Percentiles rank a stretch among this genome's conserved stretches.
These are phyloP conservation scores for Drosophila aldrichi DNA, from an alignment of 2,888 invertebrate genomes.

Conservation along the genomic window DNA sequence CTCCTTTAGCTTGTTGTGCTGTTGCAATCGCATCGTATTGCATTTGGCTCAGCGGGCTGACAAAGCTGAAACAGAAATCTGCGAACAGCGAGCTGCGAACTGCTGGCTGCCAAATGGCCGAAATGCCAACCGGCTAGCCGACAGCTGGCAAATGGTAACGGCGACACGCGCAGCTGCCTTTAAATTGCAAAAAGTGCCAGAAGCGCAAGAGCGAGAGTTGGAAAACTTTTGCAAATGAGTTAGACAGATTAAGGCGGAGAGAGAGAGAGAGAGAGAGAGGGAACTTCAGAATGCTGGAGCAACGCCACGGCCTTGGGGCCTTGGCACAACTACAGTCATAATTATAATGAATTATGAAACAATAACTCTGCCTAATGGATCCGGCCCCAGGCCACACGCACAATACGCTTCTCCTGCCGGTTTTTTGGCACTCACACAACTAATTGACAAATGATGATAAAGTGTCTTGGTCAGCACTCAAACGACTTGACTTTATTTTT, in stretches of 20 bases:
- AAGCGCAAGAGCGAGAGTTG: conserved; percentile 30
- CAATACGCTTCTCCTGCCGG: conserved; percentile 4
- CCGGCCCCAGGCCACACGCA: conserved; percentile 36
- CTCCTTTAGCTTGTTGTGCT: conserved; percentile 18
- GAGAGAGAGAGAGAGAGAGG: neutral
- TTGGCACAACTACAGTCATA: conserved; percentile 67
- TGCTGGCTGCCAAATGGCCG: conserved; percentile 14
- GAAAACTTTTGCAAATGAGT: conserved; percentile 59
- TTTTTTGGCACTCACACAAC: conserved; percentile 52
- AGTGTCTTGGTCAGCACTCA: conserved; percentile 60
- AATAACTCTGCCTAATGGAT: conserved; percentile 64
- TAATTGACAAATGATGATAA: conserved; percentile 81
- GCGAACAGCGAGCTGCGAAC: conserved; percentile 4
- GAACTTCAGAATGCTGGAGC: conserved; percentile 57
- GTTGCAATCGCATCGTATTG: conserved; percentile 56
- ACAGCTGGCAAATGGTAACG: conserved; percentile 27
- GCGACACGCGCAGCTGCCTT: conserved; percentile 47
- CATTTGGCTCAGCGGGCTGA: conserved; percentile 44
- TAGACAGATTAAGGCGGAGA: conserved; percentile 19
- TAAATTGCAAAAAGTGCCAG: conserved; percentile 65
- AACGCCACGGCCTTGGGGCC: conserved; percentile 24
- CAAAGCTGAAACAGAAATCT: conserved; percentile 16
- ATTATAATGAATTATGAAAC: conserved; percentile 75
- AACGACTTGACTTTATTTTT: conserved; percentile 44
- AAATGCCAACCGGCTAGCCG: conserved; percentile 6